Evolutionary conservation across 2,113 vertebrate species (phyloP).

Genomic region (Corapipo altera): DNA sequence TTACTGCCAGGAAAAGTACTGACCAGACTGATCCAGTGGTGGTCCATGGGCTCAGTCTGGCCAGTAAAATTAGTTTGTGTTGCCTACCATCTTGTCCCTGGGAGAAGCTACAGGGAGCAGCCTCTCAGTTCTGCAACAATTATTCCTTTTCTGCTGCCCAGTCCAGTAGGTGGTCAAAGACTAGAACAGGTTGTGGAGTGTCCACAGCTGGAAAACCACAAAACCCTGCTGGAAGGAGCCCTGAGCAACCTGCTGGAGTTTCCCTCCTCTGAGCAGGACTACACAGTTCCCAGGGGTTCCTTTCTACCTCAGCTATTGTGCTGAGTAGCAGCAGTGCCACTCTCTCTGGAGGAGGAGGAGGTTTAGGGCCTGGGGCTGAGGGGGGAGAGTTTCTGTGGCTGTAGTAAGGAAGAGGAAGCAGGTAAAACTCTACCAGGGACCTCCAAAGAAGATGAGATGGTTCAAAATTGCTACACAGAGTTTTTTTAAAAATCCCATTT

Average conservation of each 20-base stretch:
- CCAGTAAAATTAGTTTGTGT: background rate
- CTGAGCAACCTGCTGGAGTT: background rate
- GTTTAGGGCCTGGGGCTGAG: background rate
- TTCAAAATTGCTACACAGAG: background rate
- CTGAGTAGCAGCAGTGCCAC: background rate
- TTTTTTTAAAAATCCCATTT: background rate
- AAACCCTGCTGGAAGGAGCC: background rate
- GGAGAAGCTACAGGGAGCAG: background rate
- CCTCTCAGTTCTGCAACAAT: background rate
- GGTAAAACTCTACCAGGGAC: background rate
- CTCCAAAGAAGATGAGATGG: background rate
- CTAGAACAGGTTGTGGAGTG: background rate
- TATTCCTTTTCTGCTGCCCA: background rate
- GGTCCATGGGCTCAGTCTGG: background rate
- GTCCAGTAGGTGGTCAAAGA: background rate
- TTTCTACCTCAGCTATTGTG: background rate
- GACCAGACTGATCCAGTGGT: background rate
- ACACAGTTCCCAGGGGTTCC: background rate
- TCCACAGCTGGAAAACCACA: background rate
- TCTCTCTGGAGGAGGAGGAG: background rate
- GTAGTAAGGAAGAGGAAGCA: background rate
- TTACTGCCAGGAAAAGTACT: background rate
- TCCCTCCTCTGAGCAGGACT: background rate
- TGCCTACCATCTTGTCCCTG: background rate
- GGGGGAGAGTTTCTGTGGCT: background rate